Evolutionary conservation across 2,797 vertebrate genomes (phyloP), one percentile per base, ranked within the genome.

Genomic region (Gymnoscopelus microlampas): DNA sequence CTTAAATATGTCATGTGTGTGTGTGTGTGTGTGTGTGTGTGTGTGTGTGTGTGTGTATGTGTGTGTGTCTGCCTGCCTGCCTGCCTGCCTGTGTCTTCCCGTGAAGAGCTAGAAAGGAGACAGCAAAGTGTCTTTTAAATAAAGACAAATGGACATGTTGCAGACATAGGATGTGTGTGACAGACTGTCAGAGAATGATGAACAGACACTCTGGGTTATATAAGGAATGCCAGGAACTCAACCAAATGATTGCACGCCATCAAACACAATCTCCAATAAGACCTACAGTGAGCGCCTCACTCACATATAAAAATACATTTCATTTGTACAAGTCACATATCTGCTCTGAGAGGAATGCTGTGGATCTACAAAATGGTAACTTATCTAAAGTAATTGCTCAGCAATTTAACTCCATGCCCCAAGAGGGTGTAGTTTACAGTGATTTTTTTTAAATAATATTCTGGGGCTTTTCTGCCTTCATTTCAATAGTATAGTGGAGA

Each of bases 71-170:
- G 68, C 62, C 49, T 57, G 68, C 71, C 56, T 63, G 59, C 9
- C 7, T 6, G 29, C 9, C 5, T 35, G 8, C 39, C 9, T 2
- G 2, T 44, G 39, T 8, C 39, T 44, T 44, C n/a, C 10, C 15
- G n/a, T 3, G 71, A 63, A 78, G 51, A 24, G 64, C 24, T 74
- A 23, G 26, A 59, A 79, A 61, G 39, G 47, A 76, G 73, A 66
- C 14, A 0, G 60, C 53, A 70, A 71, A 76, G 12, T 57, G 55
- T 11, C 23, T 57, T 14, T 57, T 57, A 12, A 14, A 57, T 57
- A 60, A 58, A 65, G 73, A 72, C 29, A 39, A 64, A 78, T 76
- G 56, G 60, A 49, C 78, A 77, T 61, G 71, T 70, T 65, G 73
- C 58, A 32, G 50, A 61, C 54, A 63, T 24, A 62, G 65, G 7